A percentile compares a stretch with the other conserved stretches of the same genome.
Conservation (phyloP, 2,113 vertebrate genomes). For the Leptocoma aspasia region DNA sequence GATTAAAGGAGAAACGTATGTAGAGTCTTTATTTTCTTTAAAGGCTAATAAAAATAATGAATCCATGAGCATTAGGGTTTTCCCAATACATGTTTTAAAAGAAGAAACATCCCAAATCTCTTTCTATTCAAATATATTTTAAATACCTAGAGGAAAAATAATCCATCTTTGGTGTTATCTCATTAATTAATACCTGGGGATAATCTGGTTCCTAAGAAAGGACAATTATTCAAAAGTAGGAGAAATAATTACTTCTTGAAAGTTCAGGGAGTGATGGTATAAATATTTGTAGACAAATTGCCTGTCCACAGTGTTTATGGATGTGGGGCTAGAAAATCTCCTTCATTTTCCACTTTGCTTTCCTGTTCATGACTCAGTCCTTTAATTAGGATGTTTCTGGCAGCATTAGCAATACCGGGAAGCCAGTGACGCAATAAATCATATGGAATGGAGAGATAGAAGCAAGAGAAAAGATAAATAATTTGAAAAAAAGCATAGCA, state of each 20-base stretch:
- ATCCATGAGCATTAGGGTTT: neutral
- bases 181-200: constrained; percentile 3
- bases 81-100: neutral
- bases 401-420: neutral
- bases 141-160: neutral
- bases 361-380: neutral
- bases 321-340: neutral
- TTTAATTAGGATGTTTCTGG: neutral
- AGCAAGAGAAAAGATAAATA: neutral
- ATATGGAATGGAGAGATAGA: neutral
- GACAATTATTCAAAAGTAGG: neutral
- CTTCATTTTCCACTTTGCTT: neutral
- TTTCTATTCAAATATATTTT: neutral
- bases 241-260: constrained; percentile 7
- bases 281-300: neutral
- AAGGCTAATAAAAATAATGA: neutral
- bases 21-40: neutral
- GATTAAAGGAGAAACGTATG: neutral
- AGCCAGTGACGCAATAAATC: neutral
- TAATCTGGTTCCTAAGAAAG: constrained; percentile 1
- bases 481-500: neutral
- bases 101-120: neutral
- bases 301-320: neutral
- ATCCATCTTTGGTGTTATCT: neutral
- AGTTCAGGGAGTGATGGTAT: neutral